These are phyloP conservation scores for Semnopithecus entellus DNA, from an alignment of 2,113 vertebrate species.

Conservation along the genomic window DNA sequence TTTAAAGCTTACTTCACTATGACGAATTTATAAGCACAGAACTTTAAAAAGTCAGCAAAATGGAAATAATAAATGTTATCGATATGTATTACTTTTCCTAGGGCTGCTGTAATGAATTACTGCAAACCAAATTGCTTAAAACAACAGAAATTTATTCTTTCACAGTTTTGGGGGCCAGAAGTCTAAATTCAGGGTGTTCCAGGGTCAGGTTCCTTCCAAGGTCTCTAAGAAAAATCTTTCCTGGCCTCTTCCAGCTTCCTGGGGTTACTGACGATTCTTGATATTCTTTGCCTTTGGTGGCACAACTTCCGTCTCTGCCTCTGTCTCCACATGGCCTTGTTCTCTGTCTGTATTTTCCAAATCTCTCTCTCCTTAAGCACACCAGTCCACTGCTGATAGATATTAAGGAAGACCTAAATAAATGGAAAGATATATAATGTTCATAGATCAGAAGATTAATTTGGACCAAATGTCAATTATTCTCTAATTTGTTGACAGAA, in stretches of 20 bases:
- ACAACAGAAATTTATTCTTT: background rate
- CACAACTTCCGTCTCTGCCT: background rate
- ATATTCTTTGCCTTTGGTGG: background rate
- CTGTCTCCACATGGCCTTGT: background rate
- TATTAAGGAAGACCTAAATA: background rate
- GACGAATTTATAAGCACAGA: background rate
- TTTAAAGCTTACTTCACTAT: background rate
- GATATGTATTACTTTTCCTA: background rate
- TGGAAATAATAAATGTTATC: background rate
- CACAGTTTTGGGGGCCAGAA: background rate
- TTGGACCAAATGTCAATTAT: background rate
- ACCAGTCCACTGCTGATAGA: background rate
- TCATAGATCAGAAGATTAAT: background rate
- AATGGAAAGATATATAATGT: background rate
- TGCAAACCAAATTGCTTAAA: background rate
- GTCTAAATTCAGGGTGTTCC: background rate
- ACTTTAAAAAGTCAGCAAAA: background rate
- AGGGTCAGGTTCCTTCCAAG: background rate
- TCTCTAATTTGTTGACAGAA: background rate
- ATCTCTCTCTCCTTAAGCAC: background rate
- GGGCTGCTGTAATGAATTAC: background rate
- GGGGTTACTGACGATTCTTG: too few species aligned
- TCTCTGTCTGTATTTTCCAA: background rate
- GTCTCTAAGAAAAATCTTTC: background rate
- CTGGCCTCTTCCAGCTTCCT: background rate